Base-by-base conservation (phyloP, 2,888 invertebrate species). In the Dione juno region DNA sequence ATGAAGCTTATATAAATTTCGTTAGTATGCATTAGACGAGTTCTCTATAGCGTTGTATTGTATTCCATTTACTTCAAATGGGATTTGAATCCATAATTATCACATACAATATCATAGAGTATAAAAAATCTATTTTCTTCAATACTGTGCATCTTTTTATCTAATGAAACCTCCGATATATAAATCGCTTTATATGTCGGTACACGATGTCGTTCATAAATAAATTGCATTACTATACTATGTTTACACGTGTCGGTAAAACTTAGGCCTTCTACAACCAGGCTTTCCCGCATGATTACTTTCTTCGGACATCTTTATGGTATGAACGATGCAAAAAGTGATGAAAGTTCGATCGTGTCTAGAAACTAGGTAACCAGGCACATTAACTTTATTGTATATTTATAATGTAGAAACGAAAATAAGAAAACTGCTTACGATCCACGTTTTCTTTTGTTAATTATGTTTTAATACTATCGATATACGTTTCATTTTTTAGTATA, bases 241-340 rank as follows among this genome's bases (percentile, higher is more conserved):
- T n/a, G 14, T 59, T 45, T 1, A 35, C 63, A 48, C 48, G 48
- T 66, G 52, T 21, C 43, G 43, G 21, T 59, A 35, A 57, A 63
- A 35, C 61, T 66, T 66, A 41, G 45, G 48, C 48, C 67, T 63
- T 52, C 21, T 35, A 63, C 59, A 65, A 67, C 67, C 72, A 70
- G 69, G 61, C 69, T 74, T 69, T 65, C 65, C 65, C 67, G 70
- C 28, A 14, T 61, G 52, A 74, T 72, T 74, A 76, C 76, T 76
- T 76, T 76, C 76, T 71, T 75, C 63, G 71, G 59, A 68, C 72
- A 72, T 73, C 74, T 74, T 74, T 75, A 75, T 73, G 72, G 72
- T 70, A 64, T 71, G 54, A 69, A 43, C 69, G 58, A 67, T 41
- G 73, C 76, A 76, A 76, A 76, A 76, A 76, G 72, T 65, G 70